Conservation (phyloP, 1,140 invertebrate species). For the Ctenoplectra terminalis region DNA sequence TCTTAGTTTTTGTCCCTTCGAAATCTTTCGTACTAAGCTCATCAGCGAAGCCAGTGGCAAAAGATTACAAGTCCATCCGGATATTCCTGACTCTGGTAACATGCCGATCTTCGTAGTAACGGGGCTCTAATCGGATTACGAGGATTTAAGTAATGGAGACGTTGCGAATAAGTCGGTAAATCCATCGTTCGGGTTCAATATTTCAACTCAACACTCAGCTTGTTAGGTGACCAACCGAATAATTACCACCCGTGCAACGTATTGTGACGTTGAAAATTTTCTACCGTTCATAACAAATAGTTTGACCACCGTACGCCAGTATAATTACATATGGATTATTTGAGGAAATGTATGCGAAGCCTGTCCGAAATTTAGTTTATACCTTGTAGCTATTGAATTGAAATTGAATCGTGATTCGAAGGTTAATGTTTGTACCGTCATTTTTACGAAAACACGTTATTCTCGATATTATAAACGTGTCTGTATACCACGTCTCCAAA, state of each 20-base stretch:
- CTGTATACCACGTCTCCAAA: background rate
- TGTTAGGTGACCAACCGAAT: background rate
- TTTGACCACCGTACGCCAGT: background rate
- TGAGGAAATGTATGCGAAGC: background rate
- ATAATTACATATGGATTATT: constrained; percentile 5
- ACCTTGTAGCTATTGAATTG: background rate
- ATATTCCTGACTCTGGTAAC: constrained; percentile 6
- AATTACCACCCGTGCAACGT: background rate
- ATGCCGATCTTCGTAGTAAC: constrained; percentile 16
- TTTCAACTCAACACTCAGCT: background rate
- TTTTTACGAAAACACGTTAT: background rate
- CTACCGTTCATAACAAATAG: background rate
- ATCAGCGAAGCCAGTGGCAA: background rate
- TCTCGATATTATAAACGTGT: background rate
- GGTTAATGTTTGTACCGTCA: background rate
- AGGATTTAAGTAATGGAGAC: background rate
- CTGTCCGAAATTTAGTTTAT: background rate
- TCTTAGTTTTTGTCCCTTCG: background rate
- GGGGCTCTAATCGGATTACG: constrained; percentile 36
- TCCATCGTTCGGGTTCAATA: background rate
- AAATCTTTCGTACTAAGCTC: background rate
- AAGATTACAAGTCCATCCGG: constrained; percentile 3
- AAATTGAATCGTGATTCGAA: background rate
- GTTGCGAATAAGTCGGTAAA: background rate
- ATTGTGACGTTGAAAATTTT: background rate